Evolutionary conservation across 53 echinoderm and acorn worm species (phyloP).

Genomic region (Luidia sarsii): DNA sequence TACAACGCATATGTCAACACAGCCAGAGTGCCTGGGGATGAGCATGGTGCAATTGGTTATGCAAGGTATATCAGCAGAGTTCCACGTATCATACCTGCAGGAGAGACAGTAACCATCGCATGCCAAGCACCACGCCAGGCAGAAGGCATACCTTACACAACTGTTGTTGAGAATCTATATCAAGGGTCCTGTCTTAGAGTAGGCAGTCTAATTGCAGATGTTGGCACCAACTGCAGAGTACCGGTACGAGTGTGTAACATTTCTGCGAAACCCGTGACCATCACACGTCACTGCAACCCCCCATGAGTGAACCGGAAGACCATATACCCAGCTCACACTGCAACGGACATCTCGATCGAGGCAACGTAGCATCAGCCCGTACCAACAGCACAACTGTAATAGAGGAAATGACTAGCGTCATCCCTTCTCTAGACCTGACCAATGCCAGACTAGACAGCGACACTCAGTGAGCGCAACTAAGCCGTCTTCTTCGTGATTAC

Average conservation of each 20-base stretch:
- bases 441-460: not conserved
- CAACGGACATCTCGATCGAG: too few relatives aligned
- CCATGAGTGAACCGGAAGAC: not conserved
- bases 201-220: not conserved
- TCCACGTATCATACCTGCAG: not conserved
- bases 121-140: not conserved
- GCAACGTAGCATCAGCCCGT: not conserved
- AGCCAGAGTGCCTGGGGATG: not conserved
- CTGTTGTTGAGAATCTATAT: not conserved
- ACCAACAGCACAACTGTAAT: too few relatives aligned
- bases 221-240: not conserved
- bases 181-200: not conserved
- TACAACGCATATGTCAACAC: not conserved
- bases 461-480: not conserved
- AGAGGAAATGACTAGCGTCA: not conserved
- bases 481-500: not conserved
- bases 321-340: too few relatives aligned
- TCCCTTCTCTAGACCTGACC: not conserved
- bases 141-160: not conserved
- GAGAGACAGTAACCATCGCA: not conserved
- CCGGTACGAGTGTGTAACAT: slow-evolving; percentile 16
- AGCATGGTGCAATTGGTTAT: not conserved
- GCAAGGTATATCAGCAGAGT: not conserved
- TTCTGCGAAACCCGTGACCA: not conserved
- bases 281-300: not conserved